Base-by-base conservation (phyloP, 2,888 invertebrate genomes). In the Caenorhabditis angaria region DNA sequence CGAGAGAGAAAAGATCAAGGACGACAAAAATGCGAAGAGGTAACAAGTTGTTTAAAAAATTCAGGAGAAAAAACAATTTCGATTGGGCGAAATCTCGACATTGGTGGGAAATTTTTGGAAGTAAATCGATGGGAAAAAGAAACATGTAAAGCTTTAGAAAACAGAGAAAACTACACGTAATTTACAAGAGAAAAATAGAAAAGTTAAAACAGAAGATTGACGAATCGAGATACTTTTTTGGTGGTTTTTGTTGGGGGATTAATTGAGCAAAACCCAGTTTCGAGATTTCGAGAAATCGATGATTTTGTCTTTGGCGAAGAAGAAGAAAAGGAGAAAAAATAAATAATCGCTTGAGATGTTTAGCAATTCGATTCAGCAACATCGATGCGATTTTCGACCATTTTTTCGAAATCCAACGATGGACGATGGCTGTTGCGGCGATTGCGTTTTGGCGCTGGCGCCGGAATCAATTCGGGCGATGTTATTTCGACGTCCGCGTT, bases 401-500 rank as follows among this genome's bases (percentile, higher is more conserved):
- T 80, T 61, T 80, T 80, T 56, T 80, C 77, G 28, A 80, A 75
- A 51, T 80, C 80, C 51, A 77, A 61, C 47, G 71, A 68, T n/a
- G 77, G 77, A 18, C 77, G 65, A 53, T 70, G 66, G 29, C 66
- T 66, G 53, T 74, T 67, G 27, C 68, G 63, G n/a, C 76, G 66
- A 48, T 61, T 72, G 50, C 70, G 22, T 35, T 73, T 73, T 18
- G 75, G 70, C 50, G 67, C 63, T 35, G 68, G 68, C 47, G 65
- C 63, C 29, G 68, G 61, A 61, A 58, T 55, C 53, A 65, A 24
- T 54, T 65, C 65, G 14, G 18, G 56, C 12, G 55, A 4, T 25
- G 60, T 61, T 22, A 66, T 28, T n/a, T 66, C 71, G 2, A n/a
- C 35, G 25, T 24, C 59, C 48, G 48, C 48, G n/a, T 48, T 8